Percentiles rank a stretch among this genome's conserved stretches.
These are phyloP conservation scores for Lepisosteus osseus DNA, from an alignment of 2,113 vertebrate genomes.

Conservation along the genomic window DNA sequence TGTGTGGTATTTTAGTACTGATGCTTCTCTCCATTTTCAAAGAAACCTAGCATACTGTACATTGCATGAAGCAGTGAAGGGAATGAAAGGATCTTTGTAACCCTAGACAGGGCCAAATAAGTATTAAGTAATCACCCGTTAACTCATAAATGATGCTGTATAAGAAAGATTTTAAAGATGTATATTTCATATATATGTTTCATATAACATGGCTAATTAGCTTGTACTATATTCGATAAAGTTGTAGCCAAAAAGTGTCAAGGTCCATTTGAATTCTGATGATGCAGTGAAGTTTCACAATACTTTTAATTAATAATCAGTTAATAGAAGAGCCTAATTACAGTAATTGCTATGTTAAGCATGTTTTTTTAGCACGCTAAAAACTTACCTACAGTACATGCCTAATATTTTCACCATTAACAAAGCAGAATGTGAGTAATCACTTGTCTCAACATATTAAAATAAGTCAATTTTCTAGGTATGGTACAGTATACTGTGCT, in stretches of 20 bases:
- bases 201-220: slow-evolving; percentile 61
- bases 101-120: neutral
- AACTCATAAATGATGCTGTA: neutral
- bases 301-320: slow-evolving; percentile 17
- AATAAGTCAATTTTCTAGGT: too few relatives aligned
- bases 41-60: neutral
- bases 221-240: slow-evolving; percentile 39
- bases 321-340: too few relatives aligned
- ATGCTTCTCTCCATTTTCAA: neutral
- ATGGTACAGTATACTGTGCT: too few relatives aligned
- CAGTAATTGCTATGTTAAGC: too few relatives aligned
- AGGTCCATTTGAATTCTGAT: slow-evolving; percentile 40
- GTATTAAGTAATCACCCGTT: neutral
- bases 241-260: slow-evolving; percentile 61
- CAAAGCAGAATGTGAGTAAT: too few relatives aligned
- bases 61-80: neutral
- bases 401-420: too few relatives aligned
- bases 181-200: slow-evolving; percentile 37
- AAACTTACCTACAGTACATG: too few relatives aligned
- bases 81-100: neutral
- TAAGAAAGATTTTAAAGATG: slow-evolving; percentile 3
- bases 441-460: too few relatives aligned
- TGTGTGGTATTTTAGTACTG: too few relatives aligned
- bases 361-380: too few relatives aligned
- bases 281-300: too few relatives aligned